Base-by-base conservation (phyloP, 1,140 invertebrate species). In the Ganaspis sp. region DNA sequence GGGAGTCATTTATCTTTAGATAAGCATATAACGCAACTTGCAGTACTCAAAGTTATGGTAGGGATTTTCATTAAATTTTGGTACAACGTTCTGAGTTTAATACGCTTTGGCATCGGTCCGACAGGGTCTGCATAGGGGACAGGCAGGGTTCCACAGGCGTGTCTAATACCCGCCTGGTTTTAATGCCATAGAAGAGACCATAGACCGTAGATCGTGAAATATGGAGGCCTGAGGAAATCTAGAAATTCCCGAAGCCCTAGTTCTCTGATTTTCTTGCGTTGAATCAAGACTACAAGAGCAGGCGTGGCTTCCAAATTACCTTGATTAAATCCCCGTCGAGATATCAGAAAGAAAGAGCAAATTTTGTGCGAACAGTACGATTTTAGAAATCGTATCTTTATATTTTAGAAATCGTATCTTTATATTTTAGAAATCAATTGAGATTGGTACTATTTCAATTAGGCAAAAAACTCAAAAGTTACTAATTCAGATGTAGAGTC, bases 261-360 rank as follows among this genome's bases (percentile, higher is more conserved):
- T 74, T 75, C 78, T 75, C 76, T 73, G 69, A 53, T 58, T 76
- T 74, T 78, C 73, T 78, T 58, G 72, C 69, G 69, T 73, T 72
- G 74, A 79, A 42, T 77, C 74, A 37, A 72, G 78, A 77, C 79
- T 79, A 75, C 77, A 82, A 72, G 40, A 78, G 72, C 38, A 81
- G 83, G 82, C 84, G 87, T 85, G 87, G 85, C 81, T 82, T 75
- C 74, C 78, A 86, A 88, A 88, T 87, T 86, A 86, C 87, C 83
- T 82, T 87, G 84, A 87, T 88, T 87, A 88, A 88, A 88, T 87
- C 85, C 83, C 84, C 82, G 78, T 77, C 29, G 74, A 74, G 73
- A 54, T 69, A n/a, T n/a, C n/a, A 74, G 75, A 37, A 76, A 19
- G 73, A 78, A 76, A 70, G 69, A 72, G 71, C 34, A 69, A 72